phyloP scores from a whole-genome alignment of 2,888 invertebrate species.

The Nezara viridula region DNA sequence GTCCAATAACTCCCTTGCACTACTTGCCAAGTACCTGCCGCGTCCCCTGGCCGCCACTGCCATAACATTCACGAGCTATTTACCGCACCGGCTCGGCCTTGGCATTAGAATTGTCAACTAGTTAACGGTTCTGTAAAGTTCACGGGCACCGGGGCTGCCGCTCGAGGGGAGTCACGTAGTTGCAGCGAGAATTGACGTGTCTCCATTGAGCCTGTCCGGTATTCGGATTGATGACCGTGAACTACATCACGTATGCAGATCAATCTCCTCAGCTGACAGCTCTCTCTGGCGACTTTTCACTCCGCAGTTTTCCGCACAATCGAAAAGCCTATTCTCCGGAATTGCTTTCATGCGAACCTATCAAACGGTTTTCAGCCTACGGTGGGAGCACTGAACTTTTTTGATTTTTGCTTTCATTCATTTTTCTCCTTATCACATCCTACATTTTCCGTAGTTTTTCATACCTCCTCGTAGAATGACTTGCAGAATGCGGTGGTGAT shows the following conservation, averaged over 20 bases:
- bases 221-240: constrained; percentile 24
- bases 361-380: constrained; percentile 26
- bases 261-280: constrained; percentile 14
- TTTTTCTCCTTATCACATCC: neutral
- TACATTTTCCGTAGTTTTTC: no score
- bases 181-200: neutral
- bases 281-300: constrained; percentile 32
- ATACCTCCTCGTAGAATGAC: no score
- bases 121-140: constrained; percentile 13
- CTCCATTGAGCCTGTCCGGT: constrained; percentile 27
- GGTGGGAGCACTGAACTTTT: neutral
- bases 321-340: constrained; percentile 21
- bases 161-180: neutral
- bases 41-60: neutral
- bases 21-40: neutral
- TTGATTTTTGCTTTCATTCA: neutral
- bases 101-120: constrained; percentile 32
- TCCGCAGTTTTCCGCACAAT: constrained; percentile 41
- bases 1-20: neutral
- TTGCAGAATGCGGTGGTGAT: no score
- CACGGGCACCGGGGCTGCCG: neutral
- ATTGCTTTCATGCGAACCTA: constrained; percentile 32
- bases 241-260: constrained; percentile 33
- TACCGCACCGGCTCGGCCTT: neutral
- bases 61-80: neutral